phyloP scores from a whole-genome alignment of 2,797 vertebrate genomes.

The Chelmon rostratus region DNA sequence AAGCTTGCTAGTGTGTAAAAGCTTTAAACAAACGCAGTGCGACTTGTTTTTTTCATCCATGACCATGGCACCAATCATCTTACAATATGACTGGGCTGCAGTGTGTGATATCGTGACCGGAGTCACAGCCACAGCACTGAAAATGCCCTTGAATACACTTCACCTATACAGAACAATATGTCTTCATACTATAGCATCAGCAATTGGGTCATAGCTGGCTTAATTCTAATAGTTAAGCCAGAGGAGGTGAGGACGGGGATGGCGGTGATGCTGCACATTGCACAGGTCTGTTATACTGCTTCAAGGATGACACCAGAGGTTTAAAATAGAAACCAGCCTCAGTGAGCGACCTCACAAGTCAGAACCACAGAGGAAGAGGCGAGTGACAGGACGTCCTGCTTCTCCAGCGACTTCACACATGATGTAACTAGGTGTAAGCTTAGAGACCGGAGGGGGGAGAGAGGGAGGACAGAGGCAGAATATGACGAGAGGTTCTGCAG shows the following conservation, averaged over 20 bases:
- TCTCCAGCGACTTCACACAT: conserved; percentile 24
- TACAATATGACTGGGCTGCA: background rate
- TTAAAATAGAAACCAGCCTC: conserved; percentile 47
- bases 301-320: conserved; percentile 30
- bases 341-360: conserved; percentile 6
- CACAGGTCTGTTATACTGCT: conserved; percentile 8
- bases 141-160: conserved; percentile 10
- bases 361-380: conserved; percentile 22
- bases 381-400: conserved; percentile 34
- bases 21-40: background rate
- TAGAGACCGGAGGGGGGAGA: background rate
- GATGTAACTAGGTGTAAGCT: conserved; percentile 49
- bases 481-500: background rate
- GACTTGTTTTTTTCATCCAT: background rate
- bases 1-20: background rate
- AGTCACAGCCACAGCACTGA: background rate
- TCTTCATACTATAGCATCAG: background rate
- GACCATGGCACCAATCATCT: background rate
- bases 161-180: background rate
- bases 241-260: background rate
- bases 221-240: background rate
- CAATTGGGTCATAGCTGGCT: background rate
- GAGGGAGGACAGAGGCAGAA: background rate
- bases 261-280: background rate
- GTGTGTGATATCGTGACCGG: no score